Evolutionary conservation across 2,113 vertebrate species (phyloP), one percentile per base, ranked within the genome.

Genomic region (Dipodomys spectabilis): DNA sequence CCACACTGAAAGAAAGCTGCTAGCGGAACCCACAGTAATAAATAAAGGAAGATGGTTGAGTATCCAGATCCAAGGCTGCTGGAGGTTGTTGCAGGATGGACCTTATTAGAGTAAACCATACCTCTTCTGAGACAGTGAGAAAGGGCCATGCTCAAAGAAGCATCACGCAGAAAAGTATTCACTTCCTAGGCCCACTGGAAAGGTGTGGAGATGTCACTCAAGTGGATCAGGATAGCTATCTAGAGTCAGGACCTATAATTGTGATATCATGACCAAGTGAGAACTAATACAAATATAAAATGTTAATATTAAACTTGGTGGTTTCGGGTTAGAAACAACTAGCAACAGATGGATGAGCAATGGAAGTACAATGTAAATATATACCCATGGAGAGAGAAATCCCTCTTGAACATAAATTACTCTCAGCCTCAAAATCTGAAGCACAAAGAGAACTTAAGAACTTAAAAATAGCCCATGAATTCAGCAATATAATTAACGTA

Each of bases 361-460:
- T 6, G 1, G 5, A 60, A 86, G 7, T 28, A 69, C 13, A 57
- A 93, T 84, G 64, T 65, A 90, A 65, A 71, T 60, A 15, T 25
- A 2, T 32, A 4, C 1, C 25, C 28, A 45, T 6, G 10, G 12
- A 75, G 5, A 49, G 6, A 79, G 7, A 39, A 75, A 69, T 23
- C 0, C 30, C 88, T 16, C 6, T 71, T 60, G 28, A 72, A 32
- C 19, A 72, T 74, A 1, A 88, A 68, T 27, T 85, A 6, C 1
- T 15, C 2, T 25, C 32, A 77, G 20, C 39, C 69, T 49, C 28
- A 53, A 62, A 1, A 5, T 82, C 12, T 44, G 88, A 75, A 86
- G 11, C 11, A 83, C 39, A 75, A 86, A 94, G 57, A 65, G 82
- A 96, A 88, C 15, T 1, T 49, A 82, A 71, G 11, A 53, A 9